Percentiles rank a stretch among this genome's conserved stretches.
These are phyloP conservation scores for Epinephelus cyanopodus DNA, from an alignment of 2,113 vertebrate species.

Conservation along the genomic window DNA sequence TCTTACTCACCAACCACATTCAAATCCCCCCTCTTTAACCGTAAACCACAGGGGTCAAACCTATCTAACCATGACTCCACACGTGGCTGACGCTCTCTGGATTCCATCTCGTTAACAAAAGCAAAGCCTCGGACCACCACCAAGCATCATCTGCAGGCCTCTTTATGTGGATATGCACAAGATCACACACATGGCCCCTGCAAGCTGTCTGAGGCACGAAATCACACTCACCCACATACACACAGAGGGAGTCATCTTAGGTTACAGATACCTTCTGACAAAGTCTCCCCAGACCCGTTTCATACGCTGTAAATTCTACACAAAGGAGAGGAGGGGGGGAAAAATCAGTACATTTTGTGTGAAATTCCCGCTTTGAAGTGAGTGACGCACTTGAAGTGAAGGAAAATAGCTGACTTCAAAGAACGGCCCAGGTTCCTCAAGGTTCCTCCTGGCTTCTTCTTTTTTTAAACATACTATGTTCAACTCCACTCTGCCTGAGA, in stretches of 20 bases:
- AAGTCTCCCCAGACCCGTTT: constrained; percentile 50
- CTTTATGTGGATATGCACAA: constrained; percentile 49
- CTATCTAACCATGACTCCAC: constrained; percentile 45
- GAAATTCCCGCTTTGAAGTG: constrained; percentile 75
- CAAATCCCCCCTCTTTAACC: constrained; percentile 35
- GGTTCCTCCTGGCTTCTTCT: constrained; percentile 58
- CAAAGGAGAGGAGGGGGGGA: constrained; percentile 32
- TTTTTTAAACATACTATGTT: constrained; percentile 56
- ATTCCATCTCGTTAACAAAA: constrained; percentile 72
- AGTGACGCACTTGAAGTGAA: constrained; percentile 60
- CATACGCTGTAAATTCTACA: constrained; percentile 60
- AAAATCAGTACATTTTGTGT: constrained; percentile 61
- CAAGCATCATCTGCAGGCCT: constrained; percentile 35
- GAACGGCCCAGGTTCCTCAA: constrained; percentile 61
- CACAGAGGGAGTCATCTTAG: constrained; percentile 51
- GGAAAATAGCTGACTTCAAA: constrained; percentile 76
- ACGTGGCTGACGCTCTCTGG: constrained; percentile 40
- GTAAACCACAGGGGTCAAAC: constrained; percentile 58
- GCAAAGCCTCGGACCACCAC: constrained; percentile 54
- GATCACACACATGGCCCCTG: constrained; percentile 22
- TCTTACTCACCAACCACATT: constrained; percentile 54
- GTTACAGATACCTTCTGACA: constrained; percentile 59
- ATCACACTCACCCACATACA: constrained; percentile 35
- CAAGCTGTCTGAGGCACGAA: constrained; percentile 39
- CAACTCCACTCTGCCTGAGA: constrained; percentile 51